A percentile compares a stretch with the other conserved stretches of the same genome.
Conservation (phyloP, 2,888 invertebrate species). For the Chesias legatella region DNA sequence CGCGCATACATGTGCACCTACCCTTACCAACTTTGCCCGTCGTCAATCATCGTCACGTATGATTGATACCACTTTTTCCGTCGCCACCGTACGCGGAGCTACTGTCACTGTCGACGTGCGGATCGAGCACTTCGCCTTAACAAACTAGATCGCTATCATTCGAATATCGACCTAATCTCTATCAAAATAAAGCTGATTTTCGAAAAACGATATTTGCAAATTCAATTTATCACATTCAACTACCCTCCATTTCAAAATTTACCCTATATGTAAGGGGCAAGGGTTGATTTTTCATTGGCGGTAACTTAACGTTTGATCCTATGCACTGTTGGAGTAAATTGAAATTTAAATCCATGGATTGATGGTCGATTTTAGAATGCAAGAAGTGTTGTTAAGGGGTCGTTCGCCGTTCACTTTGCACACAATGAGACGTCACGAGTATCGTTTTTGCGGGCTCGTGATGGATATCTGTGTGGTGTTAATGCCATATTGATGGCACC, state of each 20-base stretch:
- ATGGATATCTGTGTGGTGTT: slow-evolving; percentile 53
- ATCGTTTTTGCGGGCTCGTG: slow-evolving; percentile 55
- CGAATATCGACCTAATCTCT: slow-evolving; percentile 6
- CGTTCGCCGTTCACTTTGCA: slow-evolving; percentile 45
- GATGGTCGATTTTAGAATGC: slow-evolving; percentile 35
- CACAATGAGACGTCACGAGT: slow-evolving; percentile 61
- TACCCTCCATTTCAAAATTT: slow-evolving; percentile 6
- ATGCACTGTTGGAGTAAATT: background rate
- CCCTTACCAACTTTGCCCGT: slow-evolving; percentile 23
- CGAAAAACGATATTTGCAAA: background rate
- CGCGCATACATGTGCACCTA: slow-evolving; percentile 30
- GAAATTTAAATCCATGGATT: background rate
- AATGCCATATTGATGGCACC: slow-evolving; percentile 51
- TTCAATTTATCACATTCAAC: slow-evolving; percentile 22
- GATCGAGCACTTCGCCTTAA: slow-evolving; percentile 51
- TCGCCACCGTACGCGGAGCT: slow-evolving; percentile 37
- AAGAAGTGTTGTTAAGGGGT: slow-evolving; percentile 40
- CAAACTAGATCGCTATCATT: slow-evolving; percentile 14
- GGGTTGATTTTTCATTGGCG: slow-evolving; percentile 21
- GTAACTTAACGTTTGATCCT: slow-evolving; percentile 1
- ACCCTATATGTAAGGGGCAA: slow-evolving; percentile 10
- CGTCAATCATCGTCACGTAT: slow-evolving; percentile 68
- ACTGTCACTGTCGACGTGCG: slow-evolving; percentile 39
- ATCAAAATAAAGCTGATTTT: slow-evolving; percentile 1
- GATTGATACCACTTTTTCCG: slow-evolving; percentile 73